These are phyloP conservation scores for Sceloporus undulatus DNA, from an alignment of 2,113 vertebrate genomes.

Conservation along the genomic window DNA sequence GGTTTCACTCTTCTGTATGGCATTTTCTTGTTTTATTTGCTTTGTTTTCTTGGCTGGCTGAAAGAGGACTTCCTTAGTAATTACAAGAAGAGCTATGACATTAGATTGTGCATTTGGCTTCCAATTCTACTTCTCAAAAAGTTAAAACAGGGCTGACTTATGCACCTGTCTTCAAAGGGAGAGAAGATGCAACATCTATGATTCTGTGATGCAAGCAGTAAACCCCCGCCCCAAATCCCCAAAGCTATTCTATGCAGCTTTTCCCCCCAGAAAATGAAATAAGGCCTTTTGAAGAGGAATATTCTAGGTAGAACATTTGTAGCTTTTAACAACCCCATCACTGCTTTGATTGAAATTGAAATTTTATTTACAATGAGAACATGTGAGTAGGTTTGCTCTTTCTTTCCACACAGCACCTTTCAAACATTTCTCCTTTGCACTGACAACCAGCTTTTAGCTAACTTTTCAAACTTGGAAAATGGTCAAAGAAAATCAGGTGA, in stretches of 20 bases:
- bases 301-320: background rate
- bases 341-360: too few relatives aligned
- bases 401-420: background rate
- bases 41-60: too few relatives aligned
- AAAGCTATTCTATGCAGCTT: too few relatives aligned
- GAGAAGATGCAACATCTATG: background rate
- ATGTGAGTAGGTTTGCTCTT: background rate
- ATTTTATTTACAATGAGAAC: background rate
- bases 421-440: background rate
- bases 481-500: slow-evolving; percentile 6
- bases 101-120: background rate
- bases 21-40: too few relatives aligned
- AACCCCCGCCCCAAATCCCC: too few relatives aligned
- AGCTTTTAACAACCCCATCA: background rate
- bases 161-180: background rate
- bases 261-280: background rate
- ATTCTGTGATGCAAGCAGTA: background rate
- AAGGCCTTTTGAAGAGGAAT: background rate
- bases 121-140: background rate
- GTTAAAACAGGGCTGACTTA: background rate
- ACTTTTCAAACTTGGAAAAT: slow-evolving; percentile 10
- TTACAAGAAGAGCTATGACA: too few relatives aligned
- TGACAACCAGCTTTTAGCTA: background rate
- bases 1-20: too few relatives aligned
- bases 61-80: too few relatives aligned